These are phyloP conservation scores for Periparus ater DNA, from an alignment of 2,797 vertebrate species.

Conservation along the genomic window DNA sequence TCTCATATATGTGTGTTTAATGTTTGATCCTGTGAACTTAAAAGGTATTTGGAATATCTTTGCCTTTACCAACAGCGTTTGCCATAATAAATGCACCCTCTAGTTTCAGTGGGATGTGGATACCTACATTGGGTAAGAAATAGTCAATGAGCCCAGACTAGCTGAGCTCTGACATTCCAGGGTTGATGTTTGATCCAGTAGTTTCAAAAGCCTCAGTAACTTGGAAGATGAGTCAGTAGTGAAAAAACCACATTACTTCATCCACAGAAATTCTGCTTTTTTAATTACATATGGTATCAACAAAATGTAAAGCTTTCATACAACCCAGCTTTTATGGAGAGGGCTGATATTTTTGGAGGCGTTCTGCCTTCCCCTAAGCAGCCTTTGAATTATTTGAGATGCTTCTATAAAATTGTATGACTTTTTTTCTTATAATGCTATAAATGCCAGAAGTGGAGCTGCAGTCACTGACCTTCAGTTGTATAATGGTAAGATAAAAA, in stretches of 20 bases:
- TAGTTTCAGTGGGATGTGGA: not conserved
- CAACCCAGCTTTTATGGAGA: not conserved
- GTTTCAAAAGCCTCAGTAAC: not conserved
- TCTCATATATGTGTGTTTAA: not conserved
- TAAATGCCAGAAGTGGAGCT: slow-evolving; percentile 50
- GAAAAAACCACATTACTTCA: not conserved
- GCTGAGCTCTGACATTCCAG: not conserved
- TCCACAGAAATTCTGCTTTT: not conserved
- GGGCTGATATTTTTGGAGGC: not conserved
- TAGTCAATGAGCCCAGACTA: not conserved
- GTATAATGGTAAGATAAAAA: slow-evolving; percentile 28
- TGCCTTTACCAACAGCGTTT: not conserved
- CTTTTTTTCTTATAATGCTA: not conserved
- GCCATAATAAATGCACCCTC: not conserved
- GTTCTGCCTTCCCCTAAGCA: slow-evolving; percentile 5
- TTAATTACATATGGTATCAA: not conserved
- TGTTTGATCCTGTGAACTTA: not conserved
- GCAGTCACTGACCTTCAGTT: slow-evolving; percentile 42
- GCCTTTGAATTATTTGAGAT: slow-evolving; percentile 39
- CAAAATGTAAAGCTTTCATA: not conserved
- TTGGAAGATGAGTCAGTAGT: not conserved
- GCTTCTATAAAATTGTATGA: not conserved
- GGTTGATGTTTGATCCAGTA: not conserved
- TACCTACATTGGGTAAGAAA: not conserved
- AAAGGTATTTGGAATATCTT: not conserved